phyloP scores from a whole-genome alignment of 2,888 invertebrate species.

The Notodonta dromedarius region DNA sequence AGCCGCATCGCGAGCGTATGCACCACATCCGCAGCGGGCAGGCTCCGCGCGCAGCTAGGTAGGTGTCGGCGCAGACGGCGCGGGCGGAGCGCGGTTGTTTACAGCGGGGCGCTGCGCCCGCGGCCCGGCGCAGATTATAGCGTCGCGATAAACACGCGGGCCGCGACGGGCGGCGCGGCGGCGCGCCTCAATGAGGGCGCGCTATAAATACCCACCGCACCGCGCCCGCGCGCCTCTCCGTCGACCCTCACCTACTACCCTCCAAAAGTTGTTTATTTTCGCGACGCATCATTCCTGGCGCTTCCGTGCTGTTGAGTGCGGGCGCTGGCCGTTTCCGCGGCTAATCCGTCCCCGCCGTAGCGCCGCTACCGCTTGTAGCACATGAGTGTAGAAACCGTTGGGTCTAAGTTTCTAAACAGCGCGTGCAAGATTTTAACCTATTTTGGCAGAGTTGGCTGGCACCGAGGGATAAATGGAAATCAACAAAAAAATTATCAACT shows the following conservation, averaged over 20 bases:
- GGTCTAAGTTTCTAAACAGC: too few relatives aligned
- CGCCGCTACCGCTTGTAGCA: too few relatives aligned
- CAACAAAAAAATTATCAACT: too few relatives aligned
- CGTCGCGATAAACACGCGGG: constrained; percentile 41
- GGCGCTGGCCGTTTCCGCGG: not conserved
- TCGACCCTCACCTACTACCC: constrained; percentile 74
- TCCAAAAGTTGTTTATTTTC: constrained; percentile 55
- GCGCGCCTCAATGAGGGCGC: constrained; percentile 56
- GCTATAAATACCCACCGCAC: constrained; percentile 61
- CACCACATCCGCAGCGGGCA: not conserved
- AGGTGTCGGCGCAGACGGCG: constrained; percentile 3
- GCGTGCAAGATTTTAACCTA: too few relatives aligned
- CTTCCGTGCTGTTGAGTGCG: constrained; percentile 9
- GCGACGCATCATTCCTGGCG: constrained; percentile 24
- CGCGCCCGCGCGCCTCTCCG: constrained; percentile 25
- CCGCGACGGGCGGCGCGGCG: constrained; percentile 11
- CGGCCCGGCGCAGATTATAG: constrained; percentile 46
- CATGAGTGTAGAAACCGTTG: too few relatives aligned
- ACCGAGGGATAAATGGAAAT: too few relatives aligned
- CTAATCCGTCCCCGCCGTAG: too few relatives aligned
- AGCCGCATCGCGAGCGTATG: not conserved
- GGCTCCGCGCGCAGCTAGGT: constrained; percentile 9
- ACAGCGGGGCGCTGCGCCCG: constrained; percentile 31
- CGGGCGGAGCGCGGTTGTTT: constrained; percentile 36
- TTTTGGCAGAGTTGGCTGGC: too few relatives aligned